Conservation (phyloP, 2,888 invertebrate species). For the Gymnocheta viridis region DNA sequence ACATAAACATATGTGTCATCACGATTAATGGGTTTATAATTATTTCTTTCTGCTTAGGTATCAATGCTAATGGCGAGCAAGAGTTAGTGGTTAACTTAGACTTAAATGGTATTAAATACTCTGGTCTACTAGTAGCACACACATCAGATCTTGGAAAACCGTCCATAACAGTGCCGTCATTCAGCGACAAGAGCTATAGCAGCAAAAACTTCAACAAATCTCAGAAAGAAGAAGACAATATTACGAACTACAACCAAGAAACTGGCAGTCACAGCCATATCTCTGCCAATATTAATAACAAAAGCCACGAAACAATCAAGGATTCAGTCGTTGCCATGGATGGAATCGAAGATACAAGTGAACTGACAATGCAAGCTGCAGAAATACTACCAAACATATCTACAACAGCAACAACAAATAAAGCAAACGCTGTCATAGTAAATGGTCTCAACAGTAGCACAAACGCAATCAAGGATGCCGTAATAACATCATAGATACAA, state of each 20-base stretch:
- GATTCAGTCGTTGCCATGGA: slow-evolving; percentile 38
- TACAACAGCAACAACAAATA: not conserved
- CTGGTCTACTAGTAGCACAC: slow-evolving; percentile 93
- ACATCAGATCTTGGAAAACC: slow-evolving; percentile 51
- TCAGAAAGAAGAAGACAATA: slow-evolving; percentile 15
- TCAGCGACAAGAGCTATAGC: not conserved
- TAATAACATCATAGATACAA: slow-evolving; percentile 44
- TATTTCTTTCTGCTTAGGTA: slow-evolving; percentile 84
- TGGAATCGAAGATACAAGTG: slow-evolving; percentile 26
- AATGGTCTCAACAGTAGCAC: slow-evolving; percentile 41
- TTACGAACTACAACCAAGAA: slow-evolving; percentile 8
- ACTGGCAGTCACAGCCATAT: slow-evolving; percentile 10
- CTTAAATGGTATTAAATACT: slow-evolving; percentile 96
- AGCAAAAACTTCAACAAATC: slow-evolving; percentile 16
- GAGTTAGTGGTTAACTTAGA: slow-evolving; percentile 97
- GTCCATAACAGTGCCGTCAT: not conserved
- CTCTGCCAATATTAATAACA: not conserved
- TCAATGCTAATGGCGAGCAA: slow-evolving; percentile 91
- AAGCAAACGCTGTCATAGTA: slow-evolving; percentile 29
- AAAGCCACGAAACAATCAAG: slow-evolving; percentile 15
- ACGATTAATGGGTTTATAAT: no score
- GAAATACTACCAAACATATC: slow-evolving; percentile 33
- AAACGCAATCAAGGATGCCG: slow-evolving; percentile 21
- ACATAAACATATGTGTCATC: not conserved
- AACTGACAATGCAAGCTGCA: slow-evolving; percentile 29